Base-by-base conservation (phyloP, 2,888 invertebrate genomes). In the Lobophora halterata region DNA sequence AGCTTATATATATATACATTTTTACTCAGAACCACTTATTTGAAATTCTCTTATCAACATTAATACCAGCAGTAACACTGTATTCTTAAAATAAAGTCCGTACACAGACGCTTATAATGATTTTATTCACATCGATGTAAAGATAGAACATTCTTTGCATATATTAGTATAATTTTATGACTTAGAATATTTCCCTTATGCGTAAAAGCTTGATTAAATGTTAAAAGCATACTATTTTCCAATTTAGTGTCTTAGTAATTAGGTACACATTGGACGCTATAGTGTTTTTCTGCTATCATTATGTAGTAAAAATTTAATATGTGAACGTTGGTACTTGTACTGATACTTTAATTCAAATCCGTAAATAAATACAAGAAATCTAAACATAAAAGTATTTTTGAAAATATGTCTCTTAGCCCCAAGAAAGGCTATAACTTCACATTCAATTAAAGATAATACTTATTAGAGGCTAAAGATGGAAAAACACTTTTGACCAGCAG, bases 1-100 rank as follows among this genome's bases (percentile, higher is more conserved):
- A 73, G 76, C 62, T 67, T 72, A 71, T 72, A 75, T 75, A 79
- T 78, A 75, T 75, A 79, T 78, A 71, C 68, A 74, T 72, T 77
- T 72, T 73, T 67, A 77, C 72, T 65, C 52, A 71, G 65, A 71
- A 65, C 63, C 62, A 58, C 59, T 56, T 52, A 50, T 58, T 67
- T 67, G 38, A 43, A 55, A 65, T 58, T 60, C 55, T 42, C 52
- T 60, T 62, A 62, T 59, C 57, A 57, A 34, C 46, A 36, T 48
- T 43, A 49, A 39, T 37, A 30, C 43, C 46, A 36, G 32, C 41
- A 35, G 20, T 38, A 34, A 42, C 26, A 40, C 45, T 47, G 38
- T 44, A 40, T 25, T 46, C 46, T 32, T 31, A 40, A 45, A 44
- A 52, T 52, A 42, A 52, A 53, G 48, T 46, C 28, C 32, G 40